Evolutionary conservation across 2,888 invertebrate genomes (phyloP), one percentile per base, ranked within the genome.

Genomic region (Ditula angustiorana): DNA sequence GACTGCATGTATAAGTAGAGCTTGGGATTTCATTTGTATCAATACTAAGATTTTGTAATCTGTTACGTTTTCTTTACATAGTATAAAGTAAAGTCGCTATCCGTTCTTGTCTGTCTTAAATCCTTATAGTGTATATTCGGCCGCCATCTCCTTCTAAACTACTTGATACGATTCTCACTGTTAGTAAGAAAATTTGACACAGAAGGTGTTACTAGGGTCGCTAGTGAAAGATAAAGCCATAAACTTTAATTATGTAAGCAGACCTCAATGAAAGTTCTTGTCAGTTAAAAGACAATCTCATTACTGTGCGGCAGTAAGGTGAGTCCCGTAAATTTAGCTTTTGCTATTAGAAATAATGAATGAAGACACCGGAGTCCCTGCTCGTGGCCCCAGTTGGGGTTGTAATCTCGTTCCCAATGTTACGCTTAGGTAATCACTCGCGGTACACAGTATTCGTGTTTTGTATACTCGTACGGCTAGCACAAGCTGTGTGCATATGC

Each of bases 381-480:
- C 41, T 19, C 41, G 41, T 10, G 41, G 41, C 19, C 41, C 41
- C 41, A 41, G 30, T 37, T 2, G 66, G 56, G 44, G 61, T 21
- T 49, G 53, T 60, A 41, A 61, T 50, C 49, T 61, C 37, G 49
- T 33, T 52, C 30, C 21, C 30, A 28, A 53, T 49, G 60, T 55
- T 56, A 37, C 64, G 65, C 68, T 59, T 35, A 55, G 61, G 59
- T 50, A 59, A 66, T 55, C 56, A 58, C 44, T 67, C 28, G 44
- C n/a, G 47, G 35, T 30, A 30, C 37, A 13, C 13, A 5, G 24
- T 26, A n/a, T 10, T 28, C 28, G 23, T 55, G 35, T 47, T 19
- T 3, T 10, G 41, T 10, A 19, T 11, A 2, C 19, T 4, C 0
- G 7, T 37, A 37, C 7, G 16, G 37, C 37, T 10, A 41, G 41